Conservation (phyloP, 2,113 vertebrate genomes). For the Petaurus breviceps region DNA sequence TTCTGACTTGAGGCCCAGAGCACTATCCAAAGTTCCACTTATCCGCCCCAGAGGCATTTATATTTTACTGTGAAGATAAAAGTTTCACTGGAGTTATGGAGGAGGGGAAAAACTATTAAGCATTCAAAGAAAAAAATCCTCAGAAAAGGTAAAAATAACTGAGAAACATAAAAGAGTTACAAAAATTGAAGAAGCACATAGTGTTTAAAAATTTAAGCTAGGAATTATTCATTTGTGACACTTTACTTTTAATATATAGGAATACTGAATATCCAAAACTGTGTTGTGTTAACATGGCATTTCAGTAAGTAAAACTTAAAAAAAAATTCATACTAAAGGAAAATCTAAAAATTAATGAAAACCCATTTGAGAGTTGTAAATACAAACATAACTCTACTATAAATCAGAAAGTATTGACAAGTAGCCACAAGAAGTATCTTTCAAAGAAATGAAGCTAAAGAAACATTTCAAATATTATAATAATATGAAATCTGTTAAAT, state of each 20-base stretch:
- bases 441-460: not conserved
- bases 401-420: not conserved
- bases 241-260: accelerated
- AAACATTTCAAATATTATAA: not conserved
- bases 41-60: no score
- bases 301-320: not conserved
- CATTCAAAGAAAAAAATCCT: accelerated
- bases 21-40: no score
- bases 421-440: not conserved
- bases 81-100: not conserved
- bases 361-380: not conserved
- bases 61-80: not conserved
- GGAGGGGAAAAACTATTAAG: not conserved
- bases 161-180: not conserved
- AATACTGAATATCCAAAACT: accelerated
- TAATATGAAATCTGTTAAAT: not conserved
- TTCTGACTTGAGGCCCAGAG: no score
- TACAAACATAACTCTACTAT: not conserved
- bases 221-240: accelerated
- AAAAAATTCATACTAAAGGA: not conserved
- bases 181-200: not conserved
- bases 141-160: accelerated
- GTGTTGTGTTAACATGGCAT: accelerated
- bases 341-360: not conserved
- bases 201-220: accelerated